Evolutionary conservation across 2,888 invertebrate genomes (phyloP).

Genomic region (Cinara cedri): DNA sequence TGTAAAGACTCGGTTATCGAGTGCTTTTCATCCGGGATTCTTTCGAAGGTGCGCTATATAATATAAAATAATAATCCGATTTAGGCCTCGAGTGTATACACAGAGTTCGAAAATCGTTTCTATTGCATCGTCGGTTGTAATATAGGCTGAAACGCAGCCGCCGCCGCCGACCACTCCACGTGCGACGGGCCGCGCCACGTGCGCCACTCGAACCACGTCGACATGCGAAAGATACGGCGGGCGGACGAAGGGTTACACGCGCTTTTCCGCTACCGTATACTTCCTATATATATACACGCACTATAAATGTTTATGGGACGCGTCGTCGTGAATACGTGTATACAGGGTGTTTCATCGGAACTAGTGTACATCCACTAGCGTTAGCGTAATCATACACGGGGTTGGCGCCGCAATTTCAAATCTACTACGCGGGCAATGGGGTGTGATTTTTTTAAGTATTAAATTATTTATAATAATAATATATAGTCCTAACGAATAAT

Average conservation of each 20-base stretch:
- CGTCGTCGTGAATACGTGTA: not conserved
- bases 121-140: not conserved
- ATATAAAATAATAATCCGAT: not conserved
- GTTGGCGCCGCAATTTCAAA: no score
- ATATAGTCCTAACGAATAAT: no score
- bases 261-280: constrained; percentile 27
- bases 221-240: not conserved
- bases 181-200: constrained; percentile 35
- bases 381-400: no score
- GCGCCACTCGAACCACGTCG: constrained; percentile 5
- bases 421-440: no score
- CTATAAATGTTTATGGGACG: constrained; percentile 20
- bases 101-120: constrained; percentile 8
- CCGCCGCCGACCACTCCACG: constrained; percentile 22
- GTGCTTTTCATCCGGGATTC: no score
- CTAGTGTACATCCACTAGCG: no score
- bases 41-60: no score
- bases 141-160: constrained; percentile 5
- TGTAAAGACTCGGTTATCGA: no score
- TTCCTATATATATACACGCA: not conserved
- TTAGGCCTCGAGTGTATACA: not conserved
- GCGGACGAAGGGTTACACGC: constrained; percentile 21
- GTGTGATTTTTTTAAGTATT: no score
- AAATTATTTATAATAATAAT: no score
- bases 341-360: not conserved